A percentile compares a stretch with the other conserved stretches of the same genome.
These are phyloP conservation scores for Chrysomela aeneicollis DNA, from an alignment of 2,888 invertebrate species.

Conservation along the genomic window DNA sequence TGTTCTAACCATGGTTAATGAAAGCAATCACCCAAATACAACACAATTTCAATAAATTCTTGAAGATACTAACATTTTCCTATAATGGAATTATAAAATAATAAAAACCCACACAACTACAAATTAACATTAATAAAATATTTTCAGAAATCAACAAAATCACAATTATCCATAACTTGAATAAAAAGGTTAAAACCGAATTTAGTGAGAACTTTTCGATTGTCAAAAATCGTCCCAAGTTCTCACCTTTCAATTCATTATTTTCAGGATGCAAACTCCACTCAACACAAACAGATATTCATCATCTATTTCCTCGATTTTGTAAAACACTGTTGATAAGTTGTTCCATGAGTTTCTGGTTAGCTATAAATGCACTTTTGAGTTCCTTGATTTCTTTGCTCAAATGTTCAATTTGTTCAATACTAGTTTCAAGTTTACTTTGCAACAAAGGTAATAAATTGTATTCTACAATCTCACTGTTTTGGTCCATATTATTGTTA, in stretches of 20 bases:
- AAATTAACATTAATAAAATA: background rate
- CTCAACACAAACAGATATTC: slow-evolving; percentile 32
- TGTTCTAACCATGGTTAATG: too few relatives aligned
- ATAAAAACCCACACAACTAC: too few relatives aligned
- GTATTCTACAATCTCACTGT: slow-evolving; percentile 54
- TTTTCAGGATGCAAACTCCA: slow-evolving; percentile 14
- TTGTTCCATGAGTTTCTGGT: slow-evolving; percentile 55
- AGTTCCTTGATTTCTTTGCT: slow-evolving; percentile 74
- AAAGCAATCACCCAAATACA: too few relatives aligned
- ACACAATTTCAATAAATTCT: too few relatives aligned
- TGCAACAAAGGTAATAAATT: slow-evolving; percentile 68
- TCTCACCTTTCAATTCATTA: too few relatives aligned
- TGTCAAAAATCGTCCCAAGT: too few relatives aligned
- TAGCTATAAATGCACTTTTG: slow-evolving; percentile 45
- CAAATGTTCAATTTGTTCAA: slow-evolving; percentile 72
- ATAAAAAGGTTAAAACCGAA: too few relatives aligned
- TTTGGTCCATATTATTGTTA: slow-evolving; percentile 66
- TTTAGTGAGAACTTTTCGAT: too few relatives aligned
- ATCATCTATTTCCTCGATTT: slow-evolving; percentile 41
- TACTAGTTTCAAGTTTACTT: slow-evolving; percentile 72
- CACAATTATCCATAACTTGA: too few relatives aligned
- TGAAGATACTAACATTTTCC: too few relatives aligned
- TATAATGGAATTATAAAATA: too few relatives aligned
- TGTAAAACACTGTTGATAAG: slow-evolving; percentile 51
- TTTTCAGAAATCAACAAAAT: background rate